These are phyloP conservation scores for Papilio machaon DNA, from an alignment of 1,140 invertebrate genomes.

Conservation along the genomic window DNA sequence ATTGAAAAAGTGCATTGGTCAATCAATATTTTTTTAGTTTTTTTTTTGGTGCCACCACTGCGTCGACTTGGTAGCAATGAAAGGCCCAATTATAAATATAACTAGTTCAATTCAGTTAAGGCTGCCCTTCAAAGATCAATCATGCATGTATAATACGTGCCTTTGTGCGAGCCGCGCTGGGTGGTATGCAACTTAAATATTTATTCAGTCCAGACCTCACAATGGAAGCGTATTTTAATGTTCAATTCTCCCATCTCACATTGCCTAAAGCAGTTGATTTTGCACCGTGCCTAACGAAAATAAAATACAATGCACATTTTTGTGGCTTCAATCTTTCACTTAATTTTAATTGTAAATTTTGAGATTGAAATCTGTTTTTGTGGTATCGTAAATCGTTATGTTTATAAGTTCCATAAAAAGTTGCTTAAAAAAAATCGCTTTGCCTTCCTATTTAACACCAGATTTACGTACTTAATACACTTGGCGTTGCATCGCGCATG, in stretches of 20 bases:
- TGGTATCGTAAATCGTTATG: neutral
- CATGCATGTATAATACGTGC: constrained; percentile 45
- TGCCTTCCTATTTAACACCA: too few relatives aligned
- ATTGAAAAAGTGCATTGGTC: constrained; percentile 16
- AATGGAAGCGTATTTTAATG: constrained; percentile 61
- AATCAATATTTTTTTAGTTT: neutral
- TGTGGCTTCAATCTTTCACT: neutral
- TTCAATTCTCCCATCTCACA: constrained; percentile 45
- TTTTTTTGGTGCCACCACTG: constrained; percentile 4
- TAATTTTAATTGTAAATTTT: neutral
- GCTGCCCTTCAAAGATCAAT: constrained; percentile 59
- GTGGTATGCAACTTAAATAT: constrained; percentile 50
- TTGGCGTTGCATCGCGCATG: too few relatives aligned
- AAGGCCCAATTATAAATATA: constrained; percentile 36
- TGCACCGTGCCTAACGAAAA: neutral
- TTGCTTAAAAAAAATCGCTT: too few relatives aligned
- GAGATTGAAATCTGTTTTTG: neutral
- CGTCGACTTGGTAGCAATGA: constrained; percentile 25
- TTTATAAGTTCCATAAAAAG: too few relatives aligned
- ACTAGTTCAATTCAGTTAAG: constrained; percentile 31
- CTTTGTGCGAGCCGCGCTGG: constrained; percentile 52
- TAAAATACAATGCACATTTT: neutral
- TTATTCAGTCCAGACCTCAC: constrained; percentile 42
- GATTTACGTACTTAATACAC: too few relatives aligned
- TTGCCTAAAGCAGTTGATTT: constrained; percentile 52